Base-by-base conservation (phyloP, 1,140 invertebrate genomes). In the Atta texana region DNA sequence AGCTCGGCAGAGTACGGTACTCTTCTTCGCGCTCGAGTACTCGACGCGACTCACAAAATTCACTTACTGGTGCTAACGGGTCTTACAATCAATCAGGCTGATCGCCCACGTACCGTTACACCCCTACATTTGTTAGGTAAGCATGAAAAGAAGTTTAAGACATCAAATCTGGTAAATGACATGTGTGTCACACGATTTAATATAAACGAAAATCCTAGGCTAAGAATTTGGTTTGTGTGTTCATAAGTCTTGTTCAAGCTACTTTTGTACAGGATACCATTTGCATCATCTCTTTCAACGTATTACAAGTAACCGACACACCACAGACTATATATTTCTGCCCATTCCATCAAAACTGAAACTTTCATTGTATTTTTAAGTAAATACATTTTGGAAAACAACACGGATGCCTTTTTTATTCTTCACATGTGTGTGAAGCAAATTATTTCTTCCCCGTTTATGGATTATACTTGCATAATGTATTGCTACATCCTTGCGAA, bases 291-390 rank as follows among this genome's bases (percentile, higher is more conserved):
- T 89, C 74, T 92, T 84, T 92, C 88, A 87, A 90, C 87, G 66
- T 89, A 44, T 24, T 21, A 88, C 72, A 75, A 59, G 75, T 90
- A 89, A 91, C 82, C 89, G 75, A 88, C 86, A 88, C 87, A 88
- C 88, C 85, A 90, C 91, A 92, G 81, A 93, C 85, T 88, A 92
- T 87, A 90, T 93, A 90, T 93, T 92, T 91, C 90, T 92, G 91
- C 92, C 89, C 92, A 93, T 92, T 93, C 92, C 92, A 93, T 92
- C 92, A 91, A 89, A 92, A 89, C 89, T 93, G 90, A 92, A 90
- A 91, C 89, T 92, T 91, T 93, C 91, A 93, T 93, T 93, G 92
- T 93, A 93, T 93, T 93, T 93, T 93, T 92, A 92, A 92, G 92
- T 93, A 93, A 93, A 93, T 92, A 93, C 92, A 93, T 91, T 93